Base-by-base conservation (phyloP, 2,888 invertebrate species). In the Chrysina gloriosa region DNA sequence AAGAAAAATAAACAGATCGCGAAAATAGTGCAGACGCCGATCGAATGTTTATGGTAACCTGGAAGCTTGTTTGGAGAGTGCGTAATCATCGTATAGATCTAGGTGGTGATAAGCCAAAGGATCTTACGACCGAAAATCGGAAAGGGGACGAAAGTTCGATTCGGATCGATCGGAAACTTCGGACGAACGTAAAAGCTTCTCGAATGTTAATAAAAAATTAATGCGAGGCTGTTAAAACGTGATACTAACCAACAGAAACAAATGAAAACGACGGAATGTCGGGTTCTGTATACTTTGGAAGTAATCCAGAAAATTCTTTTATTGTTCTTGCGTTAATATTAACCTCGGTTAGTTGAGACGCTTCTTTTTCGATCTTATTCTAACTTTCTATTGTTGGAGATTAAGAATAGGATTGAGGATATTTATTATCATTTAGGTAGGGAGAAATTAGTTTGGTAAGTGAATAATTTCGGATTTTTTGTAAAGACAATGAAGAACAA, bases 191-290 rank as follows among this genome's bases (percentile, higher is more conserved):
- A 31, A 31, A 31, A 31, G 31, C n/a, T 31, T 4, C 31, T 31
- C n/a, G 2, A n/a, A 31, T 31, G n/a, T 31, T 31, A 31, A 31
- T 31, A 31, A 31, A 31, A 31, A 31, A 16, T 45, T 45, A 14
- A 45, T 45, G 45, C 16, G 45, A 3, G 45, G 16, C 19, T 19
- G 45, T 45, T 45, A 45, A 45, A 45, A 45, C 16, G 45, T 45
- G 45, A 45, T 45, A 45, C 45, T 45, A 45, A 45, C 45, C 45
- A 45, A 45, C 3, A 45, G 19, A 45, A 45, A 14, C 14, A 45
- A 45, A 16, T 14, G 19, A 45, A 45, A 14, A 45, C 45, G 16
- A 45, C 14, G 19, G 45, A 45, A 45, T 14, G 45, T 45, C 45
- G 45, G 45, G 14, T 45, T 16, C 16, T 45, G 45, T 45, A 16